Evolutionary conservation across 2,113 vertebrate genomes (phyloP).

Genomic region (Alouatta palliata): DNA sequence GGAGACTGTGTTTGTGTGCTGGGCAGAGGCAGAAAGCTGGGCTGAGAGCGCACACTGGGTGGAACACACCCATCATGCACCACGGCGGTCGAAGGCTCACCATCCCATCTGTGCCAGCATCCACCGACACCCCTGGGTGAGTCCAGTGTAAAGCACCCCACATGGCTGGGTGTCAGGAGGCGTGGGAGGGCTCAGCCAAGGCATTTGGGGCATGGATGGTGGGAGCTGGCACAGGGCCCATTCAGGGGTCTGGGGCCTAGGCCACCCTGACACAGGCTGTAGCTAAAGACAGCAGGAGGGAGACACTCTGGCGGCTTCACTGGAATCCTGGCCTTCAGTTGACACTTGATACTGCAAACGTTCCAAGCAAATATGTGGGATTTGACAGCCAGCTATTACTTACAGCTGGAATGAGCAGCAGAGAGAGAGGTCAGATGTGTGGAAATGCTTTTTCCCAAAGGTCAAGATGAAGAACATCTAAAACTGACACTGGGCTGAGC

Average conservation of each 20-base stretch:
- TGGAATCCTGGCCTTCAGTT: neutral
- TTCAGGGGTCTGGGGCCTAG: neutral
- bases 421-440: neutral
- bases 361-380: neutral
- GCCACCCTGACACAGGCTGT: neutral
- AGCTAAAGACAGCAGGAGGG: neutral
- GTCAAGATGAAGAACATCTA: neutral
- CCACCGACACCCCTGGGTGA: neutral
- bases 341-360: neutral
- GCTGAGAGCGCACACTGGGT: neutral
- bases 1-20: neutral
- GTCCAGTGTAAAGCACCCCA: neutral
- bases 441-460: neutral
- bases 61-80: neutral
- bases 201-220: too few species aligned
- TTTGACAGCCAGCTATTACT: neutral
- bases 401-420: neutral
- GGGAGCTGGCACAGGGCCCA: neutral
- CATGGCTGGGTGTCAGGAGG: neutral
- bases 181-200: neutral
- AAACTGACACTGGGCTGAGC: neutral
- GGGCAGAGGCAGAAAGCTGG: neutral
- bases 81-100: neutral
- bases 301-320: too few species aligned
- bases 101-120: neutral